Base-by-base conservation (phyloP, 2,797 vertebrate species). In the Scleropages formosus region DNA sequence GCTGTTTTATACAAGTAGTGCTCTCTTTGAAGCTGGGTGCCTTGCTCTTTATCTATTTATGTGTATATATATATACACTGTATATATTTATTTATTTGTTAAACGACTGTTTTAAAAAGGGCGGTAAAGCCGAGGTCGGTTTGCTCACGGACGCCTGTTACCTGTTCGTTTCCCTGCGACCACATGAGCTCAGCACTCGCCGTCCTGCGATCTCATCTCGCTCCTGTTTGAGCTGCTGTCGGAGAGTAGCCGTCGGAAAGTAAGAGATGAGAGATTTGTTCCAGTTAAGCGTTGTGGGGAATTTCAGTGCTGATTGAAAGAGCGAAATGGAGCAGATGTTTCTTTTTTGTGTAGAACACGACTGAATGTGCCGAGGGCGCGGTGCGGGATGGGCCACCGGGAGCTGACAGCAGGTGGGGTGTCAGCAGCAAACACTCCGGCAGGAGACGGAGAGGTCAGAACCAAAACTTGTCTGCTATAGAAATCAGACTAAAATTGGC, bases 341-440 rank as follows among this genome's bases (percentile, higher is more conserved):
- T 10, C 47, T 56, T 61, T 68, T 24, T 71, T 59, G 49, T 31
- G 39, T 72, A 69, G 69, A 72, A 59, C n/a, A 11, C 26, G 53
- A 53, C 59, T 20, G 27, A 22, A 59, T 27, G 31, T 7, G 1
- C 16, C 3, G 44, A 12, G 47, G 46, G 46, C 53, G 49, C 46
- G 15, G 22, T 56, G 9, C 7, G 24, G 62, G 13, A 8, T 61
- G 59, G 22, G 53, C 11, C 18, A 56, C 53, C 53, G 10, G 9
- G 67, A 27, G 46, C 31, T 66, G 27, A 66, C 47, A 39, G 31
- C 31, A 46, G 0, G 47, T 12, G 1, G 22, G 22, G n/a, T 20
- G 49, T 49, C 20, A 47, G 67, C 13, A 49, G 49, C 49, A 20
- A 18, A 16, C 26, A 26, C 49, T 53, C 22, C 22, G 8, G 13